Conservation (phyloP, 2,113 vertebrate species). For the Galemys pyrenaicus region DNA sequence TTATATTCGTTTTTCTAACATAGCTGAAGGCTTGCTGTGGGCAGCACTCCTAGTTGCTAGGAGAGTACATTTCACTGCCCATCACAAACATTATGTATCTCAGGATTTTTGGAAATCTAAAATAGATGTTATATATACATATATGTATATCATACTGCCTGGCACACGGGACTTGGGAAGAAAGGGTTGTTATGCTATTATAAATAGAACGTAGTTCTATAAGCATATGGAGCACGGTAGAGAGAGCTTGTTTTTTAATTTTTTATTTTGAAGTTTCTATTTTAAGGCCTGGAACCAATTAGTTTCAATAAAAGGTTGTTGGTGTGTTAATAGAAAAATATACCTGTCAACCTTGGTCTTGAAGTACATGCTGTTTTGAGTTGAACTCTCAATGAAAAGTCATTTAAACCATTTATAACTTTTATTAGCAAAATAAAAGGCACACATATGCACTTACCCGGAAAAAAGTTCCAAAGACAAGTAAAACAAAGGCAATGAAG, state of each 20-base stretch:
- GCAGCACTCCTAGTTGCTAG: background rate
- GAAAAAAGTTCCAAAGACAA: conserved; percentile 1
- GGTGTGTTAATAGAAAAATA: background rate
- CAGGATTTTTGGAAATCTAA: background rate
- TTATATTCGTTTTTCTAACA: background rate
- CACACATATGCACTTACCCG: background rate
- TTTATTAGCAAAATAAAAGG: conserved; percentile 31
- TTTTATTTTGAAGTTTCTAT: background rate
- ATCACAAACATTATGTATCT: background rate
- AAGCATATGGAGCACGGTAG: background rate
- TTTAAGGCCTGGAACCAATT: background rate
- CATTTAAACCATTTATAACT: background rate
- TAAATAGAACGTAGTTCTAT: background rate
- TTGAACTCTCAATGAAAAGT: background rate
- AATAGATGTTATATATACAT: background rate
- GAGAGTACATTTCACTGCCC: background rate
- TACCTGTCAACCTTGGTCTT: background rate
- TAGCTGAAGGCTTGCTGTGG: background rate
- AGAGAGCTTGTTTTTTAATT: background rate
- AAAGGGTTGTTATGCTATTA: background rate
- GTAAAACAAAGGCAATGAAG: background rate
- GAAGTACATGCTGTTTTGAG: background rate
- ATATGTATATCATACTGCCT: background rate
- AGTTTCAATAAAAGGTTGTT: background rate
- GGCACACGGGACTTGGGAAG: background rate